Evolutionary conservation across 2,888 invertebrate species (phyloP).

Genomic region (Sympetrum striolatum): DNA sequence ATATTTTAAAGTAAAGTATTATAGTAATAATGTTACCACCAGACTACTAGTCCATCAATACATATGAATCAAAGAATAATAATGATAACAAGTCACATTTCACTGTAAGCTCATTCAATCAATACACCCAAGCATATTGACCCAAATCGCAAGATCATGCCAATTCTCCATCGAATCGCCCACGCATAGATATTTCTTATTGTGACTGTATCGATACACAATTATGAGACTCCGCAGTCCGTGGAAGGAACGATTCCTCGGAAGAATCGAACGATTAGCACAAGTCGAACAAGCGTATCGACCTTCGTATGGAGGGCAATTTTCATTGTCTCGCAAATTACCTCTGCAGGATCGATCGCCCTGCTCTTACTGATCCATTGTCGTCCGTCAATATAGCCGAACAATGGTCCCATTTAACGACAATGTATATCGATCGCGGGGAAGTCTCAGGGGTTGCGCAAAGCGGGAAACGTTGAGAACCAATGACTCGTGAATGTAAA

Average conservation of each 20-base stretch:
- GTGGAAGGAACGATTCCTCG: not conserved
- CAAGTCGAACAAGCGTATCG: not conserved
- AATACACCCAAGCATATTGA: no score
- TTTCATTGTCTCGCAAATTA: not conserved
- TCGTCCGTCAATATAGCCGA: not conserved
- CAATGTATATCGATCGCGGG: not conserved
- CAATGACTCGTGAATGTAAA: not conserved
- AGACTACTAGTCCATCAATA: no score
- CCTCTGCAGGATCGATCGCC: not conserved
- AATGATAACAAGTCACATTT: no score
- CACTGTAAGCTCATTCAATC: no score
- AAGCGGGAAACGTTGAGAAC: not conserved
- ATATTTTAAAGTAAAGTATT: no score
- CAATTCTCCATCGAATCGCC: no score
- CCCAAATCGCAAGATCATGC: no score
- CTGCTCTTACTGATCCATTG: not conserved
- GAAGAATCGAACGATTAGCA: not conserved
- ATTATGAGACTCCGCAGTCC: not conserved
- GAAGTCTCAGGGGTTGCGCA: not conserved
- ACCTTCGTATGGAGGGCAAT: not conserved
- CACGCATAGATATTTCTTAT: no score
- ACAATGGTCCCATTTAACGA: not conserved
- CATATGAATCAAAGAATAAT: no score
- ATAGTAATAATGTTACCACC: no score
- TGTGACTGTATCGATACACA: no score